Base-by-base conservation (phyloP, 2,888 invertebrate species). In the Leistus spinibarbis region DNA sequence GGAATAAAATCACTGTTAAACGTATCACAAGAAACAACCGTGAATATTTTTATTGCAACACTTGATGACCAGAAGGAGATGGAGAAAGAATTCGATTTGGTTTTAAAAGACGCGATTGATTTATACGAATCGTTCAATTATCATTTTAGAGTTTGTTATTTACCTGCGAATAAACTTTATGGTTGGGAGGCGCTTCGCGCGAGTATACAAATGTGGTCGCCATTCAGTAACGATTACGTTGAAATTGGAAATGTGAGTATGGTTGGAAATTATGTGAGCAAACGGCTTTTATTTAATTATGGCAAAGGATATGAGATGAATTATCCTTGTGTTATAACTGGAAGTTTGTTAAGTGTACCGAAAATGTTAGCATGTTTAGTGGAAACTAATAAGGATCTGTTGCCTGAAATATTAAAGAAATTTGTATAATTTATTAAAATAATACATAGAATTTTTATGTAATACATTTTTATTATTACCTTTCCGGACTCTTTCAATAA, bases 171-270 rank as follows among this genome's bases (percentile, higher is more conserved):
- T n/a, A 84, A 89, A 75, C 83, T 96, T 1, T 82, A 86, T 1
- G 83, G 86, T 54, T 89, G 91, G 82, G 96, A 96, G 84, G 89
- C 90, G 74, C 85, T 93, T 24, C 88, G 91, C 77, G 85, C 92
- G 0, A 89, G 89, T 1, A 88, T 95, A 78, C 91, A 95, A 85
- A 89, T 95, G 86, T 95, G 90, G 88, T 94, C 95, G 0, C 88
- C 89, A 9, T 87, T 89, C 77, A 82, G 88, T 13, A 84, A 90
- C 53, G 83, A 86, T 10, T 95, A 93, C 81, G 82, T 95, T 13
- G 92, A 93, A 86, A 89, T 95, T 56, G 95, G 93, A 0, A 88
- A 91, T 84, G 82, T 96, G 54, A 93, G 94, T 19, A 82, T 92
- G 62, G 92, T 90, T 80, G 91, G 90, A 9, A 90, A 91, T 80